Evolutionary conservation across 2,888 invertebrate genomes (phyloP).

Genomic region (Drosophila picticornis): DNA sequence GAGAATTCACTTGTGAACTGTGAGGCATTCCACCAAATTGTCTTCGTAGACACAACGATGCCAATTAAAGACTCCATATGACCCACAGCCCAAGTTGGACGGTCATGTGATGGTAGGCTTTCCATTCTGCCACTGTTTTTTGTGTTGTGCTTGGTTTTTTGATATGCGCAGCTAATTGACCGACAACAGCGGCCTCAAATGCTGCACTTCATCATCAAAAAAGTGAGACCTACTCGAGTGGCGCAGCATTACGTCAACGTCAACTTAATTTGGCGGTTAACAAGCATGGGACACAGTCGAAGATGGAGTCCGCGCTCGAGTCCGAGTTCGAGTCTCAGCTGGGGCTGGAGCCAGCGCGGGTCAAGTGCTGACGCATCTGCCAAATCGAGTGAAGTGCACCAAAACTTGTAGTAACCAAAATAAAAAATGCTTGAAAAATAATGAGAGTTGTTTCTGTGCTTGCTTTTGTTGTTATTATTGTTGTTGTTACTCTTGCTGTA

Average conservation of each 20-base stretch:
- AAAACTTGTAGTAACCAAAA: constrained; percentile 70
- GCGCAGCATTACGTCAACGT: constrained; percentile 77
- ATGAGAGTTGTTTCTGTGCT: constrained; percentile 69
- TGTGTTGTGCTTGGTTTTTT: constrained; percentile 36
- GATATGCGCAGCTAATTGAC: constrained; percentile 77
- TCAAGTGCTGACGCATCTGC: constrained; percentile 79
- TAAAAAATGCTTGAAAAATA: constrained; percentile 67
- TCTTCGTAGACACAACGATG: constrained; percentile 51
- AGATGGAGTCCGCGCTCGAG: constrained; percentile 42
- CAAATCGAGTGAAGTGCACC: constrained; percentile 78
- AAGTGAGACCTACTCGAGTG: constrained; percentile 75
- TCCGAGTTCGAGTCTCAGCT: constrained; percentile 15
- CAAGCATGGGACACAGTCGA: constrained; percentile 70
- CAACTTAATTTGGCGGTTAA: constrained; percentile 78
- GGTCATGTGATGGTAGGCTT: constrained; percentile 55
- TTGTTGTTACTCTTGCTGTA: constrained; percentile 35
- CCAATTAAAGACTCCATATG: constrained; percentile 67
- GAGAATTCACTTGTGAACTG: constrained; percentile 60
- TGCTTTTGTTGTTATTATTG: constrained; percentile 17
- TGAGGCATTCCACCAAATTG: constrained; percentile 52
- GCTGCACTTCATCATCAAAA: constrained; percentile 74
- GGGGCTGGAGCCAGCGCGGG: constrained; percentile 46
- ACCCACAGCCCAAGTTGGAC: constrained; percentile 52
- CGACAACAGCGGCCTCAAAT: constrained; percentile 58
- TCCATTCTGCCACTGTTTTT: constrained; percentile 58